phyloP scores from a whole-genome alignment of 2,113 vertebrate species.

The Echinops telfairi region DNA sequence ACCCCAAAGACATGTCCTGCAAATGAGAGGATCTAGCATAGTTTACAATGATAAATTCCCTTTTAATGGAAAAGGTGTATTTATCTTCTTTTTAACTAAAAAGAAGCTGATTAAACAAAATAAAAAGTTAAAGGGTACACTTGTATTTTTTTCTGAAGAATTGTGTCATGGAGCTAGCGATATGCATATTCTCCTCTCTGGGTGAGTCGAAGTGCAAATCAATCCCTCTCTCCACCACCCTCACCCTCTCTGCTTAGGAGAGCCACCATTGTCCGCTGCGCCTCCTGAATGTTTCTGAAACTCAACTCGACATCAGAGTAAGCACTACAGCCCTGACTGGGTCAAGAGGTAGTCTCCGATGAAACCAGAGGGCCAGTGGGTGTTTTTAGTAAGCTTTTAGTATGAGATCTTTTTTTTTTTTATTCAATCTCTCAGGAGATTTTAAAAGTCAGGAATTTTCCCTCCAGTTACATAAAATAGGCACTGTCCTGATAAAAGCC shows the following conservation, averaged over 20 bases:
- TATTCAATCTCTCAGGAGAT: not conserved
- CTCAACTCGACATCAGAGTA: not conserved
- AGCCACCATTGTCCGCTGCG: not conserved
- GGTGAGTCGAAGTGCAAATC: not conserved
- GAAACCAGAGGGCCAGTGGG: not conserved
- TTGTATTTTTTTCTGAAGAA: no score
- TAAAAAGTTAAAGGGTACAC: constrained; percentile 39
- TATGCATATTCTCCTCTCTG: not conserved
- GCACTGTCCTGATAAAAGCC: not conserved
- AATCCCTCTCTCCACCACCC: not conserved
- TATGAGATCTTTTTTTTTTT: accelerated
- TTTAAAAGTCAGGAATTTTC: not conserved
- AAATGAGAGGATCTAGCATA: not conserved
- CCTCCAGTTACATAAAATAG: not conserved
- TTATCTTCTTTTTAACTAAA: not conserved
- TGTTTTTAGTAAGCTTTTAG: constrained; percentile 18
- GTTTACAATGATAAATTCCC: not conserved
- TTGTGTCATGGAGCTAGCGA: not conserved
- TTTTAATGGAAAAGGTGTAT: not conserved
- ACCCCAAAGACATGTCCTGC: not conserved
- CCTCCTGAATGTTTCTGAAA: constrained; percentile 8
- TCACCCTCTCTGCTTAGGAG: not conserved
- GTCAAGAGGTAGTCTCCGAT: not conserved
- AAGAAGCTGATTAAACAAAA: not conserved
- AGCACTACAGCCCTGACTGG: not conserved